phyloP scores from a whole-genome alignment of 2,888 invertebrate species.

The Conistra vaccinii region DNA sequence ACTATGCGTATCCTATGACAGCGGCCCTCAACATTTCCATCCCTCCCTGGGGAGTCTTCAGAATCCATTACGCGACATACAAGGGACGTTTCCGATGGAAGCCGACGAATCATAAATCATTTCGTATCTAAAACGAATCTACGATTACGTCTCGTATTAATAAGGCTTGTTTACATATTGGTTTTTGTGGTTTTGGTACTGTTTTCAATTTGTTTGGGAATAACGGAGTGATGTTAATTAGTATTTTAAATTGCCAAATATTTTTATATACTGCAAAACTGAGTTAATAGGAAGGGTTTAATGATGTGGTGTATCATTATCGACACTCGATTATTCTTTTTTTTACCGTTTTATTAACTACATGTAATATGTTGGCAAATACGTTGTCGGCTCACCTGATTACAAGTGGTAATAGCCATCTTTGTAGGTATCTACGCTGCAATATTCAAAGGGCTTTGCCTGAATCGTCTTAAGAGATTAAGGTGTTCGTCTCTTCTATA shows the following conservation, averaged over 20 bases:
- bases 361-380: not conserved
- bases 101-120: conserved; percentile 61
- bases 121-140: conserved; percentile 64
- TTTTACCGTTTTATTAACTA: too few relatives aligned
- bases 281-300: not conserved
- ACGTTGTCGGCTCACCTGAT: not conserved
- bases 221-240: not conserved
- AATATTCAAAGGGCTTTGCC: not conserved
- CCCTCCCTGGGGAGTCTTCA: conserved; percentile 57
- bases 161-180: conserved; percentile 45
- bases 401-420: not conserved
- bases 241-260: not conserved
- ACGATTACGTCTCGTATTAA: conserved; percentile 46
- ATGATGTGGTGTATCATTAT: too few relatives aligned
- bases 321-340: too few relatives aligned
- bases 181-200: conserved; percentile 9
- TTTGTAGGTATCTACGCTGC: not conserved
- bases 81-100: conserved; percentile 62
- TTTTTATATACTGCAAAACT: too few relatives aligned
- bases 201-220: conserved; percentile 13
- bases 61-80: conserved; percentile 63
- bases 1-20: conserved; percentile 51
- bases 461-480: not conserved
- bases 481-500: not conserved
- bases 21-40: conserved; percentile 59